Conservation (phyloP, 92 coral and sea anemone species). For the Nematostella vectensis region DNA sequence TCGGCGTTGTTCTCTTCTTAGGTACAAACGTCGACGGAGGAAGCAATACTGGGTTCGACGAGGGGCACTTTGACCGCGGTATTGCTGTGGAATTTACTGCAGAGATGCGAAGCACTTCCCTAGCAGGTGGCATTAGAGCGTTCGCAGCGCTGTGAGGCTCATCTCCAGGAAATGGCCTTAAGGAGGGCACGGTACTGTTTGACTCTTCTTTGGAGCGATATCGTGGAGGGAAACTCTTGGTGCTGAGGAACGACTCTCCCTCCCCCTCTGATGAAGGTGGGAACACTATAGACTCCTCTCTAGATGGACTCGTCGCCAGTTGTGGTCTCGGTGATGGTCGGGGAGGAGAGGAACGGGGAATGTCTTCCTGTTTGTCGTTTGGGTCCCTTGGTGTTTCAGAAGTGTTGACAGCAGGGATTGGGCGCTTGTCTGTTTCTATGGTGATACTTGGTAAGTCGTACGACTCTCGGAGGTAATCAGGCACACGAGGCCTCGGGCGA, state of each 20-base stretch:
- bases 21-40: slow-evolving; percentile 42
- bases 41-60: slow-evolving; percentile 11
- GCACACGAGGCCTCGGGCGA: slow-evolving; percentile 85
- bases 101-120: too few relatives aligned
- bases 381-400: not conserved
- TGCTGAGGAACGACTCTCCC: slow-evolving; percentile 16
- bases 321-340: slow-evolving; percentile 14
- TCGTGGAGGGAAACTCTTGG: not conserved
- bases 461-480: slow-evolving; percentile 92
- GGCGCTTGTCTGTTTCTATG: slow-evolving; percentile 1
- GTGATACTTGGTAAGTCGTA: slow-evolving; percentile 58
- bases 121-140: too few relatives aligned
- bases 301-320: slow-evolving; percentile 27
- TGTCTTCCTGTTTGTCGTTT: slow-evolving; percentile 24
- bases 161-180: not conserved
- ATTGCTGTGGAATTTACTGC: too few relatives aligned
- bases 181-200: not conserved
- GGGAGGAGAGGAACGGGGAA: slow-evolving; percentile 38
- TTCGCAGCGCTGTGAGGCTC: too few relatives aligned
- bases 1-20: not conserved
- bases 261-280: slow-evolving; percentile 57
- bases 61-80: too few relatives aligned
- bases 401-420: not conserved
- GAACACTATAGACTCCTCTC: slow-evolving; percentile 53
- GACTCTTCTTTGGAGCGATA: not conserved